Base-by-base conservation (phyloP, 2,888 invertebrate species). In the Aricia artaxerxes region DNA sequence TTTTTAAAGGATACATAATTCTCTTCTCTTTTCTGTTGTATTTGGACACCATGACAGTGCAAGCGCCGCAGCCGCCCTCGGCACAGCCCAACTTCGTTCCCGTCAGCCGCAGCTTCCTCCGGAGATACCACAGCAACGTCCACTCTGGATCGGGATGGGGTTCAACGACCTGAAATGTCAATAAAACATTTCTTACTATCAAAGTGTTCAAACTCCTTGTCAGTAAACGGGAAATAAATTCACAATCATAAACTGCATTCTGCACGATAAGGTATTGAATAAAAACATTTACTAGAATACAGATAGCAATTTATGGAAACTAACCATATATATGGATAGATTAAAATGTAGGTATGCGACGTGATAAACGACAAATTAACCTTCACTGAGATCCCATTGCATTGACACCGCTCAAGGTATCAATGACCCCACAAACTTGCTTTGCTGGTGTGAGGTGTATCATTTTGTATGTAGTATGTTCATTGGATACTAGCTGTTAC, bases 11-110 rank as follows among this genome's bases (percentile, higher is more conserved):
- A 94, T 94, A 94, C 94, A 87, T 80, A 5, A 91, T 82, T 87
- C 86, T 90, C 77, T 95, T 95, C n/a, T 92, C 95, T 60, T 85
- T 87, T 1, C 97, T 94, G 86, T 97, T 96, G 85, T 96, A 96
- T 88, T 96, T 97, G 60, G 98, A 98, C 38, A 99, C 94, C 97
- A 99, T 98, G 24, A 99, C 98, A 0, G 99, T 99, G 87, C 99
- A 99, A 0, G 99, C 98, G 0, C 99, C 99, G 87, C 99, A 99
- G n/a, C 98, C 98, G 75, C 99, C 99, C 93, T 99, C 99, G 0
- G 97, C 98, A 87, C 99, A 99, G 3, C 98, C 98, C 77, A 98
- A 90, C 92, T 99, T 99, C 38, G 98, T 98, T 16, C 99, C 99
- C 77, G 97, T 97, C 80, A 99, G 93, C 13, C 95, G 95, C 79